A percentile compares a stretch with the other conserved stretches of the same genome.
Evolutionary conservation across 2,888 invertebrate species (phyloP).

Genomic region (Arenicola marina): DNA sequence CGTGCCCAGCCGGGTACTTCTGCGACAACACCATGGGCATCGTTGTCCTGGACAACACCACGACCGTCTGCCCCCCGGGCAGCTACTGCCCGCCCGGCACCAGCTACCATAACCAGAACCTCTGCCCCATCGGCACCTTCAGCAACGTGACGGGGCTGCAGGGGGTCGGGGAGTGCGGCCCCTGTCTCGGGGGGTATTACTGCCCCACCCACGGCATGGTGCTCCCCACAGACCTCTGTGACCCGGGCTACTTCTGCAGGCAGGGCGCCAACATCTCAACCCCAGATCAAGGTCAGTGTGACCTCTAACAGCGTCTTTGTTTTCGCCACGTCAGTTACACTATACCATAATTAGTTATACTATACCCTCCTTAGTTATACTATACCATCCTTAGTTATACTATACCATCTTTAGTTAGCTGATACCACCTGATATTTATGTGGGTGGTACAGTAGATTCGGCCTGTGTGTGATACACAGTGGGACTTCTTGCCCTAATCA

Average conservation of each 20-base stretch:
- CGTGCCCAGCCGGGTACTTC: constrained; percentile 54
- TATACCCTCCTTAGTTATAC: no score
- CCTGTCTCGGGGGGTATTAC: constrained; percentile 52
- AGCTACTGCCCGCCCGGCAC: constrained; percentile 53
- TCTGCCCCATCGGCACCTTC: constrained; percentile 56
- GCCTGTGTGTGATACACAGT: no score
- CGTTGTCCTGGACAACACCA: constrained; percentile 49
- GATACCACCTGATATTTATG: no score
- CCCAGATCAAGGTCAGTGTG: constrained; percentile 50
- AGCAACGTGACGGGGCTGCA: constrained; percentile 36
- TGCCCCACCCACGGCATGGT: constrained; percentile 53
- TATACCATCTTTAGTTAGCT: no score
- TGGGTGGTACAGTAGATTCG: no score
- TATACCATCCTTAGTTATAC: no score
- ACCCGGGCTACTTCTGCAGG: constrained; percentile 54
- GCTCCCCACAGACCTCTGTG: constrained; percentile 45
- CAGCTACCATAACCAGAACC: constrained; percentile 45
- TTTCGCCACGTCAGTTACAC: no score
- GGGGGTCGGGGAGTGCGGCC: constrained; percentile 38
- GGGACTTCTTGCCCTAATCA: no score
- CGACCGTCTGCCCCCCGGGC: constrained; percentile 48
- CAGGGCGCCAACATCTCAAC: constrained; percentile 50
- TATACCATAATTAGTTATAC: no score
- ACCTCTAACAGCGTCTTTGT: no score
- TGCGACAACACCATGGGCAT: constrained; percentile 56